Conservation (phyloP, 2,113 vertebrate species). For the Saccopteryx bilineata region DNA sequence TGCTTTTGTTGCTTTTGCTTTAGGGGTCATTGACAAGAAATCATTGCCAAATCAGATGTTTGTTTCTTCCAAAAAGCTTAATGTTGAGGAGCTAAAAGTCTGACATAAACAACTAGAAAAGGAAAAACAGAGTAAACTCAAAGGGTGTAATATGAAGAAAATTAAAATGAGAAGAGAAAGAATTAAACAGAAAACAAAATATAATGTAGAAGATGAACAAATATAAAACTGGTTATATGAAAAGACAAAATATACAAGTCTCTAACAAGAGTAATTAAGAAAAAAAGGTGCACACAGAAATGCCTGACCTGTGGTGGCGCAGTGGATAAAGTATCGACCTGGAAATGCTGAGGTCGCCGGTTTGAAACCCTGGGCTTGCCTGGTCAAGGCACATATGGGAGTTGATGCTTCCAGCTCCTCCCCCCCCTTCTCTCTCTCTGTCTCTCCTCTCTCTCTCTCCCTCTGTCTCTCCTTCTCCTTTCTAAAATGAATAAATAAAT, state of each 20-base stretch:
- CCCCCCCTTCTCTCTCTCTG: too few species aligned
- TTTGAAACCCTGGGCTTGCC: too few species aligned
- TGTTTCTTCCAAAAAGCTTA: background rate
- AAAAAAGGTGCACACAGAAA: background rate
- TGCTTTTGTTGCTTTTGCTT: background rate
- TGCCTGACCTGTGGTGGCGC: too few species aligned
- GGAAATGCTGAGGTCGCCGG: too few species aligned
- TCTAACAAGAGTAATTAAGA: background rate
- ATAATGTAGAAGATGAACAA: background rate
- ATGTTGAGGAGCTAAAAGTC: background rate
- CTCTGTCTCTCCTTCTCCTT: too few species aligned
- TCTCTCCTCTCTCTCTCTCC: too few species aligned
- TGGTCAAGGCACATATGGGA: too few species aligned
- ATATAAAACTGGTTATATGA: background rate
- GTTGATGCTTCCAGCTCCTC: too few species aligned
- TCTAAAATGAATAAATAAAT: too few species aligned
- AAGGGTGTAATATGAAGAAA: background rate
- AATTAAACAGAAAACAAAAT: slow-evolving; percentile 19
- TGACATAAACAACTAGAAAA: background rate
- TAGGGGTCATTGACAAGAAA: background rate
- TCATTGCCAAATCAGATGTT: background rate
- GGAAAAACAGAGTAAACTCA: background rate
- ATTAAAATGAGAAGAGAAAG: background rate
- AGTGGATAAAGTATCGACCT: too few species aligned
- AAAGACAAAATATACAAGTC: background rate